These are phyloP conservation scores for Eonycteris spelaea DNA, from an alignment of 2,113 vertebrate genomes.

Conservation along the genomic window DNA sequence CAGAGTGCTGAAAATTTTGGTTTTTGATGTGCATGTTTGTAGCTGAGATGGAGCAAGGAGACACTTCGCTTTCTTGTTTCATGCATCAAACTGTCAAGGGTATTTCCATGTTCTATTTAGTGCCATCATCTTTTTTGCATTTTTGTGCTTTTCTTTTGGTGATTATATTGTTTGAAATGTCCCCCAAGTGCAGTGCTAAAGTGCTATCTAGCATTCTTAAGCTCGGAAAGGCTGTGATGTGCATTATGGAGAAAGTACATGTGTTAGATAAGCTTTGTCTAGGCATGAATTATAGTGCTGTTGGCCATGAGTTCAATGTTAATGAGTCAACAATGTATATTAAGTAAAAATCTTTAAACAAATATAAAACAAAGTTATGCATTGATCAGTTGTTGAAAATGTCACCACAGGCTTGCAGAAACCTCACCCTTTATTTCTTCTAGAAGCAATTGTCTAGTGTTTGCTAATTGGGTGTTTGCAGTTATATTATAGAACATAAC, in stretches of 20 bases:
- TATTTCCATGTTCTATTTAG: not conserved
- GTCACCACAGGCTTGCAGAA: not conserved
- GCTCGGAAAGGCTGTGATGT: not conserved
- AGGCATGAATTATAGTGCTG: not conserved
- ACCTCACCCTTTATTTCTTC: not conserved
- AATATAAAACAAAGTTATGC: not conserved
- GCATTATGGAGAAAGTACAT: not conserved
- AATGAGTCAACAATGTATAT: not conserved
- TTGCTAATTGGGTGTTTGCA: not conserved
- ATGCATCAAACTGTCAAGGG: not conserved
- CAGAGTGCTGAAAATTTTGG: not conserved
- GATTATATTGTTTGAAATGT: not conserved
- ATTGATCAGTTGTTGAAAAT: not conserved
- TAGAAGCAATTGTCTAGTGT: not conserved
- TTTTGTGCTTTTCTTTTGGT: not conserved
- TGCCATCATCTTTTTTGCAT: not conserved
- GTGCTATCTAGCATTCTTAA: not conserved
- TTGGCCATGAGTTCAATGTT: not conserved
- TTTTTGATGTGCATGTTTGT: not conserved
- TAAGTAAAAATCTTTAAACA: not conserved
- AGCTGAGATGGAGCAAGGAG: not conserved
- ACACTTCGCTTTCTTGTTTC: not conserved
- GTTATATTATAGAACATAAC: not conserved
- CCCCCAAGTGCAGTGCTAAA: not conserved
- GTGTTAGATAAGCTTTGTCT: not conserved